phyloP scores from a whole-genome alignment of 2,888 invertebrate species.

The Oscheius sp. region DNA sequence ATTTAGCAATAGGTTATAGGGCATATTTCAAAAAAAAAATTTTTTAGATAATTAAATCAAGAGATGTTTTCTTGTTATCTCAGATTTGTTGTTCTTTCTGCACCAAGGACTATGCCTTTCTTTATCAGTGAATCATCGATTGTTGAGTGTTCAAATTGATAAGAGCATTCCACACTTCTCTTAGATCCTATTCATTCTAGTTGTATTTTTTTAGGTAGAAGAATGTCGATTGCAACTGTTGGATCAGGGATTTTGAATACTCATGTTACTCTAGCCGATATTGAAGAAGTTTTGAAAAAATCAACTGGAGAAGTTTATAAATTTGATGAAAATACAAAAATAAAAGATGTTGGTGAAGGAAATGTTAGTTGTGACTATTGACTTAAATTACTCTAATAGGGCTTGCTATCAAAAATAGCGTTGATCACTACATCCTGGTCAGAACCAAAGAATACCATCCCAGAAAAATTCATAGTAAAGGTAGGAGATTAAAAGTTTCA shows the following conservation, averaged over 20 bases:
- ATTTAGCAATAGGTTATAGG: too few species aligned
- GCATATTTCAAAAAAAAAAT: too few species aligned
- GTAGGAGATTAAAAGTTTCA: not conserved
- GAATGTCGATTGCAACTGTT: not conserved
- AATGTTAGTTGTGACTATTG: slow-evolving; percentile 26
- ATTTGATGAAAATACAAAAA: slow-evolving; percentile 30
- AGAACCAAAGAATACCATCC: slow-evolving; percentile 1
- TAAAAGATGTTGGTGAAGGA: slow-evolving; percentile 33
- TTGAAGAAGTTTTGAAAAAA: not conserved
- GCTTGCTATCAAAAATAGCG: slow-evolving; percentile 36
- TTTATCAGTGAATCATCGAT: too few species aligned
- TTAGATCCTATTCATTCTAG: too few species aligned
- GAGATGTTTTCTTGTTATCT: too few species aligned
- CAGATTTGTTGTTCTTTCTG: too few species aligned
- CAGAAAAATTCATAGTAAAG: slow-evolving; percentile 31
- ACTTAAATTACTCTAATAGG: slow-evolving; percentile 24
- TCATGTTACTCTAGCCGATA: slow-evolving; percentile 38
- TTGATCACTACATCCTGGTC: slow-evolving; percentile 33
- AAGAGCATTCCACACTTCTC: too few species aligned
- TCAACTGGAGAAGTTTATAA: not conserved
- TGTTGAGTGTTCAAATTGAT: too few species aligned
- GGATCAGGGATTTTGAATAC: slow-evolving; percentile 32
- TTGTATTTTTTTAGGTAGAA: not conserved
- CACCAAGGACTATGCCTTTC: too few species aligned
- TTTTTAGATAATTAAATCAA: too few species aligned